Conservation (phyloP, 1,140 invertebrate genomes). For the Apis mellifera region DNA sequence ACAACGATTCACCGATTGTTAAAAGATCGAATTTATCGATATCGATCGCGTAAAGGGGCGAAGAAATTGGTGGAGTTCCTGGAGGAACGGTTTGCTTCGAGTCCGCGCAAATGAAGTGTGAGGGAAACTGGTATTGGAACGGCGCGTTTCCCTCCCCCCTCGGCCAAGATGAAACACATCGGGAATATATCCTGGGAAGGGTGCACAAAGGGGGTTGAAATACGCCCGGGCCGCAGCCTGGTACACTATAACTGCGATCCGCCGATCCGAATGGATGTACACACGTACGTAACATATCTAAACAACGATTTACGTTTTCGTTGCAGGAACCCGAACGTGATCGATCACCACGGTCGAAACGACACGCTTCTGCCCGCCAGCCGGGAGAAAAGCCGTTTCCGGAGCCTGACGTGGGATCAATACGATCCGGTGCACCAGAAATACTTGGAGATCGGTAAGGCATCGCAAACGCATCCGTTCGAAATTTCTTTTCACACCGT, state of each 20-base stretch:
- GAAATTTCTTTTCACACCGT: not conserved
- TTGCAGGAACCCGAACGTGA: constrained; percentile 90
- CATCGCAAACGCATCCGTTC: not conserved
- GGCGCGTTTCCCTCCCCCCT: not conserved
- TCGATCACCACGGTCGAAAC: constrained; percentile 87
- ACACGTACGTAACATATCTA: not conserved
- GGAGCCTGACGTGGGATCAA: constrained; percentile 92
- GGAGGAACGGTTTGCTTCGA: too few species aligned
- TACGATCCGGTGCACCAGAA: constrained; percentile 95
- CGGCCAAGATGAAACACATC: not conserved
- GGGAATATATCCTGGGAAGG: not conserved
- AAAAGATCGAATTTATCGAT: too few species aligned
- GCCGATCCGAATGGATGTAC: not conserved
- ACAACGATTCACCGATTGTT: too few species aligned
- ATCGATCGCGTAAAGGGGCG: too few species aligned
- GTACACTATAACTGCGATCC: not conserved
- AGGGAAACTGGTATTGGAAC: not conserved
- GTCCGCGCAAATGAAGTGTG: not conserved
- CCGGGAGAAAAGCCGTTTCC: constrained; percentile 91
- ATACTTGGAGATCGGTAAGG: constrained; percentile 95
- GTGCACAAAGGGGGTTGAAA: not conserved
- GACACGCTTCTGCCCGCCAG: constrained; percentile 88
- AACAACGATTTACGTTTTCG: constrained; percentile 22
- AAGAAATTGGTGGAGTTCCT: too few species aligned
- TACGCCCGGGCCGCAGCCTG: not conserved